These are phyloP conservation scores for Brachionus rotundiformis DNA, from an alignment of 1,140 invertebrate genomes.

Conservation along the genomic window DNA sequence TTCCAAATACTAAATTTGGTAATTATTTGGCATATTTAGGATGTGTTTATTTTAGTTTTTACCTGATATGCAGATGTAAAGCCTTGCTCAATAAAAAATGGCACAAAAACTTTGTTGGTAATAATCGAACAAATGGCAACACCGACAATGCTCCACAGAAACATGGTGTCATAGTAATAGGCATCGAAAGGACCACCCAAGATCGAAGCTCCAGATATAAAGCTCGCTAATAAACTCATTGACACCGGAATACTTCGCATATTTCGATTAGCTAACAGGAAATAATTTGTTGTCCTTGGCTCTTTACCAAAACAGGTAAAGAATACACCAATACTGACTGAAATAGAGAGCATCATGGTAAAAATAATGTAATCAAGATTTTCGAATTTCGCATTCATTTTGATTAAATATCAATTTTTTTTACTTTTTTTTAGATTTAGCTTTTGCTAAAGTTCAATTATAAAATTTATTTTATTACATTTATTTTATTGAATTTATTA, in stretches of 20 bases:
- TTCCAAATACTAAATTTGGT: constrained; percentile 74
- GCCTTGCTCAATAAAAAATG: constrained; percentile 82
- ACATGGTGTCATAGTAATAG: constrained; percentile 65
- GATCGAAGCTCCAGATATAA: constrained; percentile 84
- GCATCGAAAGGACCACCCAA: constrained; percentile 83
- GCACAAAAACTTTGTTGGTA: constrained; percentile 77
- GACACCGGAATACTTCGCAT: constrained; percentile 51
- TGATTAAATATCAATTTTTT: no score
- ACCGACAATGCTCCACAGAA: neutral
- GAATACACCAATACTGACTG: constrained; percentile 44
- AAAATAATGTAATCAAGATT: constrained; percentile 47
- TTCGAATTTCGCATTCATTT: no score
- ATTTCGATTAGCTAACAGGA: neutral
- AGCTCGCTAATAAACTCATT: constrained; percentile 68
- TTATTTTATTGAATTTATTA: no score
- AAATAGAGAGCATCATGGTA: constrained; percentile 14
- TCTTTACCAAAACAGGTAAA: constrained; percentile 39
- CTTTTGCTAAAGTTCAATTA: no score
- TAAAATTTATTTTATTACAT: no score
- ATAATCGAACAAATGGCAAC: constrained; percentile 73
- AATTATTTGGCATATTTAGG: neutral
- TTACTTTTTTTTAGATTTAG: no score
- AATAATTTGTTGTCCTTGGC: neutral
- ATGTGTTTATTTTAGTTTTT: no score
- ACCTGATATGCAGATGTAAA: constrained; percentile 78